A percentile compares a stretch with the other conserved stretches of the same genome.
These are phyloP conservation scores for Entomobrya proxima DNA, from an alignment of 2,888 invertebrate species.

Conservation along the genomic window DNA sequence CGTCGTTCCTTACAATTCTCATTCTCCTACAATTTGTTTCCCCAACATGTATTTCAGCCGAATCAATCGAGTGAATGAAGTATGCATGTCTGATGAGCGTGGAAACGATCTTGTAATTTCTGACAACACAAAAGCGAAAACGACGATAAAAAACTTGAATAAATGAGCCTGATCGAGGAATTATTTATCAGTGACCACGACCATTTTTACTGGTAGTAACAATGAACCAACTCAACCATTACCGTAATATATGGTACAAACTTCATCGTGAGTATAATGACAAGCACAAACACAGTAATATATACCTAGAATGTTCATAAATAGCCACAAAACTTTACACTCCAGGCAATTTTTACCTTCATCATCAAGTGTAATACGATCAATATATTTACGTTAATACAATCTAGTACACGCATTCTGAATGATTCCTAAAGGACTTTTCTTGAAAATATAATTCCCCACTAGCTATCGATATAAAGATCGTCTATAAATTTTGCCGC, in stretches of 20 bases:
- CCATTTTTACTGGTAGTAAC: background rate
- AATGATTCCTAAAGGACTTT: too few relatives aligned
- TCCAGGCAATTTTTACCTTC: conserved; percentile 2
- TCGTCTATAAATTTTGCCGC: too few relatives aligned
- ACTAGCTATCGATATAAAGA: too few relatives aligned
- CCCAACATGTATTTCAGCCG: background rate
- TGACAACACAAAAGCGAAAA: conserved; percentile 28
- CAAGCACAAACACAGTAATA: background rate
- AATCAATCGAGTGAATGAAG: conserved; percentile 48
- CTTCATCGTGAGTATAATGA: background rate
- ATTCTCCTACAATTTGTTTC: background rate
- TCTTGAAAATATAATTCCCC: too few relatives aligned
- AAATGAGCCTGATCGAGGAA: conserved; percentile 28
- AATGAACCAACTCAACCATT: background rate
- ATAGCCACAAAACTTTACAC: background rate
- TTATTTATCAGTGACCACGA: conserved; percentile 51
- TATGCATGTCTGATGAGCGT: conserved; percentile 70
- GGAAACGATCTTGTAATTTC: conserved; percentile 55
- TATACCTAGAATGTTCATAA: conserved; percentile 20
- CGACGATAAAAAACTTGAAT: background rate
- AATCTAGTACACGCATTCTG: too few relatives aligned
- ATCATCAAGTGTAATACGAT: too few relatives aligned
- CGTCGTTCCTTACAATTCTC: background rate
- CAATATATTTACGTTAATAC: too few relatives aligned
- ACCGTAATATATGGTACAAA: background rate